Percentiles rank a stretch among this genome's conserved stretches.
phyloP scores from a whole-genome alignment of 1,140 invertebrate genomes.

The Monomorium pharaonis region DNA sequence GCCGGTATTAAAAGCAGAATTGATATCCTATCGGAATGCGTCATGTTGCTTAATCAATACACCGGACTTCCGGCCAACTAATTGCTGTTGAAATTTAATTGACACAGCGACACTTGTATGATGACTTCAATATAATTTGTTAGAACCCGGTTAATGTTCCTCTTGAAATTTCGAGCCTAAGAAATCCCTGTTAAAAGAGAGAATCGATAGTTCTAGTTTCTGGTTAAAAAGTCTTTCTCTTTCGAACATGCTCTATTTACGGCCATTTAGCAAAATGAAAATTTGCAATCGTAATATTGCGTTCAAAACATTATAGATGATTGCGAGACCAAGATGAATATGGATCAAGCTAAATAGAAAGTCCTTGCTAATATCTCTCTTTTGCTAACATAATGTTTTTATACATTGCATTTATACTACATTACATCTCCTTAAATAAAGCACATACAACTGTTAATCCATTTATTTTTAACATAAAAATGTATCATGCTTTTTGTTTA shows the following conservation, averaged over 20 bases:
- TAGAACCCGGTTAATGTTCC: slow-evolving; percentile 40
- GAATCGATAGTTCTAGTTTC: slow-evolving; percentile 54
- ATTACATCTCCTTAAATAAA: background rate
- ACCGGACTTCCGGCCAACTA: background rate
- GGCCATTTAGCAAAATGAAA: slow-evolving; percentile 19
- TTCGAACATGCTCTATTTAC: background rate
- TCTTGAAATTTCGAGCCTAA: background rate
- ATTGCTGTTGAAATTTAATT: slow-evolving; percentile 28
- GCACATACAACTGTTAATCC: background rate
- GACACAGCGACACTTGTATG: slow-evolving; percentile 34
- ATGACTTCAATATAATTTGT: slow-evolving; percentile 35
- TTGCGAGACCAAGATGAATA: background rate
- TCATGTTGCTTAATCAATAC: background rate
- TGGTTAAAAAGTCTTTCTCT: slow-evolving; percentile 46
- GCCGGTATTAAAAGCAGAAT: slow-evolving; percentile 6
- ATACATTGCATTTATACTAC: background rate
- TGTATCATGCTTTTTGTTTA: background rate
- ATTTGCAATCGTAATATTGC: slow-evolving; percentile 21
- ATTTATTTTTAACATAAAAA: background rate
- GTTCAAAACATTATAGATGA: background rate
- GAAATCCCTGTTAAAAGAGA: slow-evolving; percentile 15
- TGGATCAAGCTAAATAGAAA: background rate
- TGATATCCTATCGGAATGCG: background rate
- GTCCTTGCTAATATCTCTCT: background rate
- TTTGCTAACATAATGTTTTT: background rate